Evolutionary conservation across 2,888 invertebrate genomes (phyloP).

Genomic region (Napeogenes inachia): DNA sequence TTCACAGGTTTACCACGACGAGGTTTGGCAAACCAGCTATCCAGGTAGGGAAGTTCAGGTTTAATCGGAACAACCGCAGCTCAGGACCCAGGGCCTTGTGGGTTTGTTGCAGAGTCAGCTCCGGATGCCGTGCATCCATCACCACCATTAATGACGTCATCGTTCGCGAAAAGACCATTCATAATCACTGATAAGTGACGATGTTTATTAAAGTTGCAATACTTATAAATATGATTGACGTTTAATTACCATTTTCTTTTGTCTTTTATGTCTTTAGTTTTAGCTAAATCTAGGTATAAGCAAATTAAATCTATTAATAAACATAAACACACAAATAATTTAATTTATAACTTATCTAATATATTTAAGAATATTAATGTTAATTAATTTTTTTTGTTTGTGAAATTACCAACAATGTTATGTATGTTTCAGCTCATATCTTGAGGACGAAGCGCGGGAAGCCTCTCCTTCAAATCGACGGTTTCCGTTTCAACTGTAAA

Average conservation of each 20-base stretch:
- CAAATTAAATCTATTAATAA: too few relatives aligned
- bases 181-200: conserved; percentile 33
- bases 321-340: background rate
- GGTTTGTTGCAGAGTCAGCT: conserved; percentile 36
- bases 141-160: conserved; percentile 35
- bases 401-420: conserved; percentile 3
- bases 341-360: background rate
- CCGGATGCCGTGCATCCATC: conserved; percentile 36
- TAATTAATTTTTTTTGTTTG: background rate
- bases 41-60: conserved; percentile 35
- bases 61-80: conserved; percentile 34
- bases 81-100: conserved; percentile 30
- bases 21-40: conserved; percentile 38
- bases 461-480: conserved; percentile 37
- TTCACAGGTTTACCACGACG: conserved; percentile 32
- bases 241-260: too few relatives aligned
- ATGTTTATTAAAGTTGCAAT: background rate
- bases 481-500: conserved; percentile 41
- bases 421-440: conserved; percentile 4
- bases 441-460: conserved; percentile 37
- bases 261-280: too few relatives aligned
- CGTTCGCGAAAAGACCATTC: conserved; percentile 32
- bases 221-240: too few relatives aligned
- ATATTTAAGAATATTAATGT: background rate
- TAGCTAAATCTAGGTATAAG: too few relatives aligned